Evolutionary conservation across 2,797 vertebrate genomes (phyloP).

Genomic region (Mormyrops boulengeri): DNA sequence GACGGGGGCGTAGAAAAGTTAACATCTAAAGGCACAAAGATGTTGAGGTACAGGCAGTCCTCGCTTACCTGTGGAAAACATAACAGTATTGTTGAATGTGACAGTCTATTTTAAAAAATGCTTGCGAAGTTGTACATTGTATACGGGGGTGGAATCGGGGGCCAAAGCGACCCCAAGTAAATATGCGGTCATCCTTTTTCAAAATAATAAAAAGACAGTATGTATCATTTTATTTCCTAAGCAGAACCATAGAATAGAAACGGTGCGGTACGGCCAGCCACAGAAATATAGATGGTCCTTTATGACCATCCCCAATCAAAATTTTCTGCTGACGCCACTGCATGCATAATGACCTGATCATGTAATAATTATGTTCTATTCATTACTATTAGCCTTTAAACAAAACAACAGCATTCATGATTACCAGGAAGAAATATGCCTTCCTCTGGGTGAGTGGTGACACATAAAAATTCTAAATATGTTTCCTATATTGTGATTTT

Average conservation of each 20-base stretch:
- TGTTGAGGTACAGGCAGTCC: constrained; percentile 68
- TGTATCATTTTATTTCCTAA: background rate
- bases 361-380: background rate
- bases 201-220: background rate
- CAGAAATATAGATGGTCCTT: background rate
- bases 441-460: background rate
- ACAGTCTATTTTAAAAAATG: background rate
- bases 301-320: background rate
- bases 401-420: background rate
- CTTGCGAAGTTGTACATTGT: background rate
- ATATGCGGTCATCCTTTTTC: background rate
- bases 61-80: constrained; percentile 57
- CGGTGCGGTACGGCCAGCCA: background rate
- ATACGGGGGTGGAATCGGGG: background rate
- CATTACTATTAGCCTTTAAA: background rate
- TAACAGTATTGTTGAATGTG: background rate
- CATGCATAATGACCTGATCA: background rate
- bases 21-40: constrained; percentile 58
- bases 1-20: constrained; percentile 42
- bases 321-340: background rate
- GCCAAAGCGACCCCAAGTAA: background rate
- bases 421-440: background rate
- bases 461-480: background rate
- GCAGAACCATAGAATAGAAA: background rate
- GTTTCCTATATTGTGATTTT: background rate